Base-by-base conservation (phyloP, 2,888 invertebrate genomes). In the Penaeus monodon region DNA sequence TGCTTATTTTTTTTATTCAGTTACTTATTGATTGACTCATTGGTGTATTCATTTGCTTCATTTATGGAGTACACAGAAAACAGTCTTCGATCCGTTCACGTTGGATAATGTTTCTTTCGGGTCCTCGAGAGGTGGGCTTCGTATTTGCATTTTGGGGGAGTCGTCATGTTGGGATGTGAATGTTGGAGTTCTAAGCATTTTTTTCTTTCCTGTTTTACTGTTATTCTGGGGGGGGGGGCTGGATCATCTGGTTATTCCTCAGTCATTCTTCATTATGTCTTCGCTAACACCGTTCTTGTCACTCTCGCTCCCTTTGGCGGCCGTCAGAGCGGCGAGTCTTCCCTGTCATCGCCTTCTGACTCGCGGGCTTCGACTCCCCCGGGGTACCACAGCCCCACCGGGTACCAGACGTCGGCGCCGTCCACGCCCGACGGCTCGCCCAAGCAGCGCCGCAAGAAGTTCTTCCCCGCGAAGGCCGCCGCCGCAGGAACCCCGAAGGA, bases 321-420 rank as follows among this genome's bases (percentile, higher is more conserved):
- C 76, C 77, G 57, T 27, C 77, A 77, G 77, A 49, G 77, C 29
- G 77, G 20, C 49, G 29, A 24, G 57, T 77, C 78, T n/a, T 38
- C 65, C 17, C 68, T n/a, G 57, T 49, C 49, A 22, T 70, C 70
- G 33, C 79, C 70, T 27, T 66, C 70, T 57, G 17, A 17, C 27
- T 57, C 85, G 8, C 20, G 27, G 65, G 24, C 57, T 33, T 22
- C 79, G 74, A 49, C 63, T 27, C 70, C 68, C 78, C 38, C 82
- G 27, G 86, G 86, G 4, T 63, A 33, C 24, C 38, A 22, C 44
- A 66, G 83, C 27, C 84, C 87, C 74, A 73, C 87, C 10, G 87
- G 87, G 22, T 84, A 87, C 84, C 74, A 66, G 49, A 87, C 87
- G 33, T 84, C 87, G 8, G 87, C 84, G 73, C 87, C 82, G 65